Conservation (phyloP, 2,888 invertebrate species). For the Augiades crinisus region DNA sequence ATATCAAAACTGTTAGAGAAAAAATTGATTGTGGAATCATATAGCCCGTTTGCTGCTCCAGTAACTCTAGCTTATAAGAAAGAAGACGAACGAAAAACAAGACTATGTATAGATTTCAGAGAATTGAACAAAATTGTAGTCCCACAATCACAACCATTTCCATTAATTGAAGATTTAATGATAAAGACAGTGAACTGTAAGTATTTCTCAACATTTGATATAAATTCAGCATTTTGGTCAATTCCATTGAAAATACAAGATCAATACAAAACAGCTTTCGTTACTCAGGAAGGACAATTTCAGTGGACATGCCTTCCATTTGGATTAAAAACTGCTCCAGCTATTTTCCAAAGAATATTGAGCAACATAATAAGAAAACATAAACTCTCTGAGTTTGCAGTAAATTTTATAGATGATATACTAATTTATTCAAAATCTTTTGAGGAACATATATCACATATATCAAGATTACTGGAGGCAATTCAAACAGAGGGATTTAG, state of each 20-base stretch:
- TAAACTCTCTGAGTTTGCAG: constrained; percentile 22
- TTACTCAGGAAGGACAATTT: constrained; percentile 39
- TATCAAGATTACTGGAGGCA: constrained; percentile 31
- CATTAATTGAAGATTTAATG: constrained; percentile 39
- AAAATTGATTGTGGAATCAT: constrained; percentile 34
- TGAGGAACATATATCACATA: constrained; percentile 33
- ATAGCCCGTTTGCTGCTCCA: constrained; percentile 36
- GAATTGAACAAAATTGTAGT: constrained; percentile 37
- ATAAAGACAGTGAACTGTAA: constrained; percentile 38
- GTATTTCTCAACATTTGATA: constrained; percentile 39
- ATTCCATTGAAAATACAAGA: constrained; percentile 42
- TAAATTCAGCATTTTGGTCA: constrained; percentile 32
- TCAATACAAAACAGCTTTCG: constrained; percentile 40
- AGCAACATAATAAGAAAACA: constrained; percentile 32
- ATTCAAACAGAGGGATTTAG: constrained; percentile 34
- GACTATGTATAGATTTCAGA: constrained; percentile 44
- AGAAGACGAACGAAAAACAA: constrained; percentile 36
- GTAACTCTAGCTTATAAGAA: constrained; percentile 34
- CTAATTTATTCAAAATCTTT: constrained; percentile 36
- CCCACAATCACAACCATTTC: constrained; percentile 39
- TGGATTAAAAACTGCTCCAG: constrained; percentile 46
- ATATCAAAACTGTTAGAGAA: constrained; percentile 29
- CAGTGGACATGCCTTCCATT: constrained; percentile 42
- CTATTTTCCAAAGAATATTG: constrained; percentile 48
- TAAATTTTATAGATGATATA: constrained; percentile 31